Evolutionary conservation across 2,113 vertebrate species (phyloP).

Genomic region (Drymodes brunneopygia): DNA sequence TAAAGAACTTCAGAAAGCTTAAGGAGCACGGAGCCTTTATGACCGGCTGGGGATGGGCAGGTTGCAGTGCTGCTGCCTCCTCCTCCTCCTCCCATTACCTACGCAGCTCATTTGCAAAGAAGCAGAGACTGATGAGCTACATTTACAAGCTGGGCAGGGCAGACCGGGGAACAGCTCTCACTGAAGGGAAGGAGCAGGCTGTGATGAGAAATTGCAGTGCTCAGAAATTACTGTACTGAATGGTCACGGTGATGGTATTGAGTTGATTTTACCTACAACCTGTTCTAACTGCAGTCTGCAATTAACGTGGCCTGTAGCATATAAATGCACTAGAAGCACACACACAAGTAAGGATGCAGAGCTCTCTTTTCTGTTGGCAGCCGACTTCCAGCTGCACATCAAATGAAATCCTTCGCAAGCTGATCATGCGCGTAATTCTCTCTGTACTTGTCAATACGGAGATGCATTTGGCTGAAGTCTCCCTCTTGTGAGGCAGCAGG

Average conservation of each 20-base stretch:
- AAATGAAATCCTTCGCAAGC: background rate
- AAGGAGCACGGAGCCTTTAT: background rate
- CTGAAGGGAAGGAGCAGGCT: background rate
- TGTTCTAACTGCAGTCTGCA: background rate
- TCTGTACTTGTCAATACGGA: background rate
- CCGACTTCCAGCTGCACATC: background rate
- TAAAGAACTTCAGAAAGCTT: background rate
- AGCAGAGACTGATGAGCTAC: constrained; percentile 12
- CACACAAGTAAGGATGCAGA: background rate
- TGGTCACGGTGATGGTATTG: background rate
- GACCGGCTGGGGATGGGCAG: background rate
- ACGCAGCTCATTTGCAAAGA: background rate
- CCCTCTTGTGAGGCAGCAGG: background rate
- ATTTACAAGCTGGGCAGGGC: constrained; percentile 15
- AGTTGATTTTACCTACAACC: background rate
- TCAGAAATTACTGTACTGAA: background rate
- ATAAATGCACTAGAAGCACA: background rate
- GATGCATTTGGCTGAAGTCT: background rate
- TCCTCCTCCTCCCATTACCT: background rate
- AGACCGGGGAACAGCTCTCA: background rate
- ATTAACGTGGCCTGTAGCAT: background rate
- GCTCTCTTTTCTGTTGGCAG: background rate
- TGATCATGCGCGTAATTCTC: background rate
- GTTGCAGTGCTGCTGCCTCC: background rate
- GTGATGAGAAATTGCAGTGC: background rate